phyloP scores from a whole-genome alignment of 2,113 vertebrate species.

The Zingel zingel region DNA sequence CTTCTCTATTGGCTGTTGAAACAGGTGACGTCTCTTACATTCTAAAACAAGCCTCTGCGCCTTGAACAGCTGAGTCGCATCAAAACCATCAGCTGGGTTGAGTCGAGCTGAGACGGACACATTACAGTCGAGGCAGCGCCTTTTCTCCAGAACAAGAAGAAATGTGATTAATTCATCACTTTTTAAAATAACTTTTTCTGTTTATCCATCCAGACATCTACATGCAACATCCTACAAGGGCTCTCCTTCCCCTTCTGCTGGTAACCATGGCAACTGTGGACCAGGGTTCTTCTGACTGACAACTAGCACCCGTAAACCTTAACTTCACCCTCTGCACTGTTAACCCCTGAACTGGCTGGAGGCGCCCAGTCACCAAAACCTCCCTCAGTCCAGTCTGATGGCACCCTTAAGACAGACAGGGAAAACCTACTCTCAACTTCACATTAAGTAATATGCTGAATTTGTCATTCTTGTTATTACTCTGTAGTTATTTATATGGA shows the following conservation, averaged over 20 bases:
- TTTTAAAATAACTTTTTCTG: constrained; percentile 4
- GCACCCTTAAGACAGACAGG: neutral
- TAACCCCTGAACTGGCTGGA: constrained; percentile 17
- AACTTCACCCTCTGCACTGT: constrained; percentile 56
- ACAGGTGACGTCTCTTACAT: too few species aligned
- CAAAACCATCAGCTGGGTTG: too few species aligned
- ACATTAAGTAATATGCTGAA: constrained; percentile 32
- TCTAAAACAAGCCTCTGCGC: too few species aligned
- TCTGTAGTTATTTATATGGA: constrained; percentile 72
- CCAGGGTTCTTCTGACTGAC: constrained; percentile 63
- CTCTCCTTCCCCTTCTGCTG: constrained; percentile 16
- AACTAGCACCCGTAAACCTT: constrained; percentile 78
- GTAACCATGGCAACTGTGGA: constrained; percentile 56
- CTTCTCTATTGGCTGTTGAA: too few species aligned
- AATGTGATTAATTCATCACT: neutral
- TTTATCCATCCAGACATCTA: constrained; percentile 32
- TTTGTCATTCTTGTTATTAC: constrained; percentile 34
- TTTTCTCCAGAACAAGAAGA: neutral
- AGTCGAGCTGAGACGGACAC: too few species aligned
- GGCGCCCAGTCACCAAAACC: neutral
- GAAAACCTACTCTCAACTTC: neutral
- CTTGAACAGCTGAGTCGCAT: too few species aligned
- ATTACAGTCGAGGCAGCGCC: neutral
- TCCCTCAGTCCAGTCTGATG: constrained; percentile 3
- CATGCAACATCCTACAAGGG: constrained; percentile 34